Base-by-base conservation (phyloP, 2,113 vertebrate genomes). In the Ondatra zibethicus region DNA sequence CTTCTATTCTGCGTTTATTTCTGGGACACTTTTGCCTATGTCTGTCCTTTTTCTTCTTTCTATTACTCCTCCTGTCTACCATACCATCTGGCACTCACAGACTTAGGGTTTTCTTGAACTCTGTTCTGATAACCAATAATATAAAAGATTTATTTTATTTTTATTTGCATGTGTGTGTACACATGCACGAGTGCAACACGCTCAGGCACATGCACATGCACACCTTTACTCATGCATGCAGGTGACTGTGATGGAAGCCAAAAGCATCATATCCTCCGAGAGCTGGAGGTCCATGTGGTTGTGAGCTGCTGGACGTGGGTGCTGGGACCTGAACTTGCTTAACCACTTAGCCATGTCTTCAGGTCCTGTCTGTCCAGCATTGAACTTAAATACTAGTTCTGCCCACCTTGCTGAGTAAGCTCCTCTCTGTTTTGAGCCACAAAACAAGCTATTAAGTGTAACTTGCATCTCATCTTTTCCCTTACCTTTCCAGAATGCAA, bases 101-200 rank as follows among this genome's bases (percentile, higher is more conserved):
- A 7, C 82, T 85, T 39, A 39, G 61, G n/a, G 39, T 42, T 65
- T 47, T 66, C 42, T 86, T 16, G 25, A 7, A 10, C 29, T 66
- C 39, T 47, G 82, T 66, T 45, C 42, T 31, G 33, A 47, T 86
- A 47, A 75, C 72, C 70, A 68, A 16, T 58, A 58, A 58, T 58
- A 19, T 58, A 58, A 47, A 47, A 72, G 17, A n/a, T 75, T 73
- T 23, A 4, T 73, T 73, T 10, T 19, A 70, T 1, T 70, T 33
- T 36, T 70, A 19, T 17, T 36, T 36, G 14, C 6, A 7, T n/a
- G 6, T n/a, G 68, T 25, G n/a, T 42, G n/a, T 11, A 14, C 33
- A 3, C 1, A 21, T 19, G 5, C 55, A 6, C 0, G 17, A 19
- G 19, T 58, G 55, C 17, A 19, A n/a, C n/a, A n/a, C n/a, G n/a